Evolutionary conservation across 2,113 vertebrate species (phyloP), one percentile per base, ranked within the genome.

Genomic region (Echinops telfairi): DNA sequence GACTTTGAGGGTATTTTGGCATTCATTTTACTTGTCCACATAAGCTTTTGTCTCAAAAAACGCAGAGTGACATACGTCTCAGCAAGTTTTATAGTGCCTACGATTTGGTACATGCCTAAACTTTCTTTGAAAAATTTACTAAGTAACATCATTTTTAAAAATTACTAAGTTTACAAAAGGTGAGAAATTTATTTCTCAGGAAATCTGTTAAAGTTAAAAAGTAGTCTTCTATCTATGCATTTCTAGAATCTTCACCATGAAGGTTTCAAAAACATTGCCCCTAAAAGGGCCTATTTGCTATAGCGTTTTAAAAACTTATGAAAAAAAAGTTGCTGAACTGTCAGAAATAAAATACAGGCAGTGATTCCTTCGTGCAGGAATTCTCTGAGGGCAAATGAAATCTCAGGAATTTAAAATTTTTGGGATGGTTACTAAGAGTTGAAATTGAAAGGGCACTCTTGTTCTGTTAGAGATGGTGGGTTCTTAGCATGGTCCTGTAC

Each of bases 391-490:
- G 47, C 47, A 31, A 31, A 3, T 57, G 17, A 94, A 89, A 62
- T 75, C 27, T 25, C 2, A 33, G 83, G 60, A 82, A 64, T 90
- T 70, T 53, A 27, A 88, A 20, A 47, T 33, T 31, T 81, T 75
- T 83, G 84, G 36, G 68, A 73, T 10, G 83, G 2, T 83, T 83
- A 40, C 6, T 75, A 25, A 22, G 1, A 22, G 1, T 57, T 86
- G 33, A 88, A 70, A 58, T 89, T 88, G 76, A 33, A 91, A 79
- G 36, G 36, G 3, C 27, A 22, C 25, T 70, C 38, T 73, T 78
- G 43, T 76, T n/a, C 20, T 77, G 22, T 93, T 87, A 88, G 66
- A 91, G 86, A 86, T 89, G 36, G 0, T 38, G 77, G 1, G 86
- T 82, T 5, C 25, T 87, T 79, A 38, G 20, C 29, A 36, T 90